Evolutionary conservation across 2,113 vertebrate genomes (phyloP).

Genomic region (Sceloporus undulatus): DNA sequence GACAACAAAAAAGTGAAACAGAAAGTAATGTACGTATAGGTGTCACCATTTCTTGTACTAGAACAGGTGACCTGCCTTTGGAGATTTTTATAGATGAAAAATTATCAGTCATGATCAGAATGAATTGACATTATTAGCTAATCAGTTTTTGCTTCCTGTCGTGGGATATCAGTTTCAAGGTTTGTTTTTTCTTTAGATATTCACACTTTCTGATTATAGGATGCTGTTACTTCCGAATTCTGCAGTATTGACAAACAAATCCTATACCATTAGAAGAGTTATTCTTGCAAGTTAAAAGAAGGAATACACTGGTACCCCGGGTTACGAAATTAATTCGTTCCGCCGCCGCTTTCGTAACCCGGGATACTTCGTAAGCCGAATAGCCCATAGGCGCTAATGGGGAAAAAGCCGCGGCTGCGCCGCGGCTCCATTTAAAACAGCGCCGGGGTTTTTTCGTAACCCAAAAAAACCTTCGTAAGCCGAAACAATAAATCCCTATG

Average conservation of each 20-base stretch:
- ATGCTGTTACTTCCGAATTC: neutral
- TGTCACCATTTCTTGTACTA: neutral
- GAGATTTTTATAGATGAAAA: neutral
- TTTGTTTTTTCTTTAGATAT: neutral
- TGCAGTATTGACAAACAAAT: neutral
- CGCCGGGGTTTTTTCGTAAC: too few species aligned
- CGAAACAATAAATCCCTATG: too few species aligned
- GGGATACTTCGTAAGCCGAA: too few species aligned
- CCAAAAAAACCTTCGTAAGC: too few species aligned
- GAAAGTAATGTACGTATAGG: too few species aligned
- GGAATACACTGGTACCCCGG: too few species aligned
- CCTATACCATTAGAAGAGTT: neutral
- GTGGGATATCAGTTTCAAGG: too few species aligned
- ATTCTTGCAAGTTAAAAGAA: neutral
- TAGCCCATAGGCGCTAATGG: too few species aligned
- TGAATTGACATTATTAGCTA: neutral
- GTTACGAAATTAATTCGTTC: too few species aligned
- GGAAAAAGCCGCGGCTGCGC: too few species aligned
- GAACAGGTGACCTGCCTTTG: neutral
- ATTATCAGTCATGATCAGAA: neutral
- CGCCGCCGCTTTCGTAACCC: too few species aligned
- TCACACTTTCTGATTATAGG: neutral
- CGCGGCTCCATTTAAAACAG: too few species aligned
- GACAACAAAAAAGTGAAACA: neutral
- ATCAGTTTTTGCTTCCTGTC: neutral